These are phyloP conservation scores for Corythornis vintsioides DNA, from an alignment of 2,113 vertebrate genomes.

Conservation along the genomic window DNA sequence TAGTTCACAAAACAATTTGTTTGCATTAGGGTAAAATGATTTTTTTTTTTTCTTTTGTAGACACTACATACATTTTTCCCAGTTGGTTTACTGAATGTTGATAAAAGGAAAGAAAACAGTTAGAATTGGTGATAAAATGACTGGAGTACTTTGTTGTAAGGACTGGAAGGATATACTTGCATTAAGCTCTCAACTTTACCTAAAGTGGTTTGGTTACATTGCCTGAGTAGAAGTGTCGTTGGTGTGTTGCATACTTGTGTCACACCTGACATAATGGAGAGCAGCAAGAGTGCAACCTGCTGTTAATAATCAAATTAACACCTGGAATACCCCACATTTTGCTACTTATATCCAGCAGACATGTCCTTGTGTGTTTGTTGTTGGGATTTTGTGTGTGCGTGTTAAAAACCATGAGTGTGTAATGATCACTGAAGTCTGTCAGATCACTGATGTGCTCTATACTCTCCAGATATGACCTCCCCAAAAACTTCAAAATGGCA, in stretches of 20 bases:
- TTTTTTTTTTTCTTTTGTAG: background rate
- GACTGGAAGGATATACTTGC: background rate
- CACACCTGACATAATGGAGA: fast-evolving
- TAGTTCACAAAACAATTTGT: slow-evolving; percentile 46
- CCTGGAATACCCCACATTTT: background rate
- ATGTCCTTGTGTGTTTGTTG: background rate
- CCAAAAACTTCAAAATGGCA: background rate
- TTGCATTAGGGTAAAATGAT: background rate
- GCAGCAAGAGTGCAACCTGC: background rate
- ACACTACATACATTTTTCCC: background rate
- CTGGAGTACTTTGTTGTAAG: background rate
- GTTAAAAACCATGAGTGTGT: background rate
- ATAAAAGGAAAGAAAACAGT: background rate
- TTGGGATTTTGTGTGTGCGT: background rate
- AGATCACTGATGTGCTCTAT: background rate
- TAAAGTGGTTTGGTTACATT: background rate
- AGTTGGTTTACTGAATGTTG: background rate
- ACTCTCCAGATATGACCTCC: background rate
- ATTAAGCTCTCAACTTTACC: background rate
- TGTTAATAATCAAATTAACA: background rate
- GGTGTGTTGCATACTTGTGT: background rate
- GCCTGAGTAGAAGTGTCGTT: background rate
- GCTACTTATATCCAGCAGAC: background rate
- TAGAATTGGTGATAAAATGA: background rate
- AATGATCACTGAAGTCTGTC: background rate